Conservation (phyloP, 2,888 invertebrate genomes). For the Stenodema calcarata region DNA sequence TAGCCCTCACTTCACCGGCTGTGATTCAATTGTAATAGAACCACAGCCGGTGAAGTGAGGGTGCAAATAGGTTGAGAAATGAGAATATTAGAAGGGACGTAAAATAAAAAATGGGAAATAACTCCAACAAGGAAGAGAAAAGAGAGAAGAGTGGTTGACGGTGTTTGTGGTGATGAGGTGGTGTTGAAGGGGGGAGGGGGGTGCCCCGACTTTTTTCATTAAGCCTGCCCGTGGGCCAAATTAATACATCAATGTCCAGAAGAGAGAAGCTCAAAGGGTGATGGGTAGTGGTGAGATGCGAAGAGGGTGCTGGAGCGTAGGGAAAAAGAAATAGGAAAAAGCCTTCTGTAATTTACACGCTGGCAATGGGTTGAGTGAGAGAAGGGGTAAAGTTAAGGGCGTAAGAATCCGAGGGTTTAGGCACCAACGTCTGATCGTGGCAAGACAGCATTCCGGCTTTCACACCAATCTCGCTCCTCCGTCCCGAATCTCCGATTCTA, state of each 20-base stretch:
- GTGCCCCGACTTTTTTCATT: constrained; percentile 43
- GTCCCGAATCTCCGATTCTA: not conserved
- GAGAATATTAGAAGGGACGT: not conserved
- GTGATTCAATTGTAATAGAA: too few relatives aligned
- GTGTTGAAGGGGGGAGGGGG: not conserved
- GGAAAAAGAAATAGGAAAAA: not conserved
- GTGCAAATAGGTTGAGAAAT: not conserved
- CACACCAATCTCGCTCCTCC: constrained; percentile 30
- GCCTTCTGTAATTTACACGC: constrained; percentile 42
- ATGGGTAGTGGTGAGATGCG: not conserved
- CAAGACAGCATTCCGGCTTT: constrained; percentile 12
- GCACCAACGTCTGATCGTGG: constrained; percentile 5
- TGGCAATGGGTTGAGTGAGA: not conserved
- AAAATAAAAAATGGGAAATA: not conserved
- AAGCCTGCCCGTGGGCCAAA: constrained; percentile 49
- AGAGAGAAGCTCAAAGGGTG: not conserved
- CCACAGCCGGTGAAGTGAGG: too few relatives aligned
- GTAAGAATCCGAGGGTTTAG: not conserved
- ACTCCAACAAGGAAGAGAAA: not conserved
- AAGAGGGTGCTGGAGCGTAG: not conserved
- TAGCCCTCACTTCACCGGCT: too few relatives aligned
- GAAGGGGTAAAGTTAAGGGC: not conserved
- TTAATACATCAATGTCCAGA: constrained; percentile 53
- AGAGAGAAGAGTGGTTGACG: not conserved
- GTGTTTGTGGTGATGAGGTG: not conserved